Evolutionary conservation across 2,113 vertebrate genomes (phyloP).

Genomic region (Coreoperca whiteheadi): DNA sequence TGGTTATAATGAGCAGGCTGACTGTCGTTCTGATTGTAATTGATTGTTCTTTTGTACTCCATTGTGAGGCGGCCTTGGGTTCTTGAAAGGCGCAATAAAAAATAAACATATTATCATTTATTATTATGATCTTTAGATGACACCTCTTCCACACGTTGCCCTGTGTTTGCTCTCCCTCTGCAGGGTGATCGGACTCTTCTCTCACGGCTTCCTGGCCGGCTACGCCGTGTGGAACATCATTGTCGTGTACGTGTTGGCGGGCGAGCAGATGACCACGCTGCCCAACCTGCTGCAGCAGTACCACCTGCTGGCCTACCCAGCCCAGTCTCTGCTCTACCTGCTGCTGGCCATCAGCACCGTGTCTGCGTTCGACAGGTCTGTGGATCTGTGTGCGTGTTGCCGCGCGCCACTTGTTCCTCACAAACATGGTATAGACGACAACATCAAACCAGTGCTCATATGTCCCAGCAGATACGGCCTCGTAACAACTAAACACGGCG

Average conservation of each 20-base stretch:
- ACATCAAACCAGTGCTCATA: too few species aligned
- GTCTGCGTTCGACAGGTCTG: slow-evolving; percentile 95
- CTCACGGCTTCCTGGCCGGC: slow-evolving; percentile 94
- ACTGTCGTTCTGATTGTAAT: too few species aligned
- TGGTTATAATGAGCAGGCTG: too few species aligned
- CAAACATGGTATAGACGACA: too few species aligned
- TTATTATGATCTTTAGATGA: too few species aligned
- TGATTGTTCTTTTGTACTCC: too few species aligned
- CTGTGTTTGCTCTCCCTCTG: not conserved
- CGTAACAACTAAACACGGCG: too few species aligned
- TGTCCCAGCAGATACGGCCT: too few species aligned
- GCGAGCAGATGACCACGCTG: slow-evolving; percentile 87
- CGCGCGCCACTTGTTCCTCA: too few species aligned
- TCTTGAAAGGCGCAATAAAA: too few species aligned
- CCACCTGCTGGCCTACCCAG: slow-evolving; percentile 90
- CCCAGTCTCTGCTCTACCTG: slow-evolving; percentile 94
- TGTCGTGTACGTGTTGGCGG: slow-evolving; percentile 92
- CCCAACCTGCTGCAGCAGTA: slow-evolving; percentile 92
- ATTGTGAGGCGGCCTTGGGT: too few species aligned
- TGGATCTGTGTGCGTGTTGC: not conserved
- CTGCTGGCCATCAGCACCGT: slow-evolving; percentile 93
- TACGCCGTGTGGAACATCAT: slow-evolving; percentile 93
- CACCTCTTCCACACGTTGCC: not conserved
- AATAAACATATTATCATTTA: too few species aligned
- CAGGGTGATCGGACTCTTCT: slow-evolving; percentile 91